Percentiles rank a stretch among this genome's conserved stretches.
These are phyloP conservation scores for Musca domestica DNA, from an alignment of 1,140 invertebrate genomes.

Conservation along the genomic window DNA sequence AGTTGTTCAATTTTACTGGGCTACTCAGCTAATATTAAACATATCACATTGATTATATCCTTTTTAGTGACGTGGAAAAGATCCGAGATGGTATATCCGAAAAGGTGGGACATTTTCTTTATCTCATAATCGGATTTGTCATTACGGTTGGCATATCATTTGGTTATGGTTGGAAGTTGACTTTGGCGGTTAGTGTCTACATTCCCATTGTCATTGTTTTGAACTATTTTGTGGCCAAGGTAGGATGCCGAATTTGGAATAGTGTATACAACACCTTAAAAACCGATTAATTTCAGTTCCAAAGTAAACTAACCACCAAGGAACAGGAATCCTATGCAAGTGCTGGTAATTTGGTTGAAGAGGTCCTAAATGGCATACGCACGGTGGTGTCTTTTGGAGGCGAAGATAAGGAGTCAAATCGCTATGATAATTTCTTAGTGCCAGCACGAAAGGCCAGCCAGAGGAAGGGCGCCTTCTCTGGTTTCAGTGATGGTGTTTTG, in stretches of 20 bases:
- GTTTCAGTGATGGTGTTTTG: constrained; percentile 65
- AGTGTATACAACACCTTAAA: background rate
- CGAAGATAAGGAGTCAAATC: constrained; percentile 67
- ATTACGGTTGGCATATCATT: constrained; percentile 67
- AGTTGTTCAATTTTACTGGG: no score
- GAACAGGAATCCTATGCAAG: constrained; percentile 80
- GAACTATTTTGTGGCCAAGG: constrained; percentile 63
- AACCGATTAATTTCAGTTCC: constrained; percentile 56
- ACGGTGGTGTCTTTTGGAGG: constrained; percentile 77
- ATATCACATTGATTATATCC: background rate
- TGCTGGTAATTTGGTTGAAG: constrained; percentile 81
- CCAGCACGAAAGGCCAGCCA: constrained; percentile 63
- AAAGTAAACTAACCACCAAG: constrained; percentile 69
- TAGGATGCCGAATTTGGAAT: constrained; percentile 46
- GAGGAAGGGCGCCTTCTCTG: constrained; percentile 64
- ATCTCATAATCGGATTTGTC: constrained; percentile 64
- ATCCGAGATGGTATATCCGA: constrained; percentile 82
- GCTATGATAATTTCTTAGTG: constrained; percentile 62
- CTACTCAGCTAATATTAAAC: no score
- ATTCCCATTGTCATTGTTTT: constrained; percentile 73
- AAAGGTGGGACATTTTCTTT: constrained; percentile 75
- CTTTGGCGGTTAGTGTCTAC: constrained; percentile 73
- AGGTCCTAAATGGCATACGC: constrained; percentile 71
- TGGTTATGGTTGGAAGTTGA: constrained; percentile 74
- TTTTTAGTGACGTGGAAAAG: constrained; percentile 75